Percentiles rank a stretch among this genome's conserved stretches.
These are phyloP conservation scores for Sarcophaga subvicina DNA, from an alignment of 2,888 invertebrate species.

Conservation along the genomic window DNA sequence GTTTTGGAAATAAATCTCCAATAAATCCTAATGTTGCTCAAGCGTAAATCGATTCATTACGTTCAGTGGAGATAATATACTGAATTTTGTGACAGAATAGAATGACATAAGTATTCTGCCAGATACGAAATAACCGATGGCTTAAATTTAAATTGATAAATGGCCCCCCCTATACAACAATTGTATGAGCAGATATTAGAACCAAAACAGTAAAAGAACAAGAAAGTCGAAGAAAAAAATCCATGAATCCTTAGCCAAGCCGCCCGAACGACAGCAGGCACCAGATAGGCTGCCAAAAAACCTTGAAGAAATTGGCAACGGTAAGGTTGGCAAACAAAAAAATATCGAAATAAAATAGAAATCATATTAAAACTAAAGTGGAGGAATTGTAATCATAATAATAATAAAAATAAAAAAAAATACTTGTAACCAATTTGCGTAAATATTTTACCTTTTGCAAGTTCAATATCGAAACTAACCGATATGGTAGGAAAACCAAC, in stretches of 20 bases:
- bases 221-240: background rate
- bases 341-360: background rate
- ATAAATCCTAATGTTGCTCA: too few relatives aligned
- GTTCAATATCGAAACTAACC: slow-evolving; percentile 33
- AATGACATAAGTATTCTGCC: too few relatives aligned
- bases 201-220: background rate
- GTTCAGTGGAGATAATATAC: too few relatives aligned
- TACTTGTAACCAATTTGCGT: slow-evolving; percentile 68
- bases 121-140: too few relatives aligned
- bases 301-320: slow-evolving; percentile 37
- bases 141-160: too few relatives aligned
- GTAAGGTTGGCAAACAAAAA: background rate
- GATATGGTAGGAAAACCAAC: background rate
- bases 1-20: too few relatives aligned
- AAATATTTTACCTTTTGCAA: slow-evolving; percentile 66
- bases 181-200: background rate
- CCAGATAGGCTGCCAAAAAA: slow-evolving; percentile 11
- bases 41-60: too few relatives aligned
- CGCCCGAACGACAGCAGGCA: background rate
- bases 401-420: slow-evolving; percentile 59
- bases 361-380: slow-evolving; percentile 3
- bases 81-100: too few relatives aligned
- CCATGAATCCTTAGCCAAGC: background rate
- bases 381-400: slow-evolving; percentile 36
- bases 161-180: background rate